Evolutionary conservation across 2,113 vertebrate genomes (phyloP).

Genomic region (Alligator mississippiensis): DNA sequence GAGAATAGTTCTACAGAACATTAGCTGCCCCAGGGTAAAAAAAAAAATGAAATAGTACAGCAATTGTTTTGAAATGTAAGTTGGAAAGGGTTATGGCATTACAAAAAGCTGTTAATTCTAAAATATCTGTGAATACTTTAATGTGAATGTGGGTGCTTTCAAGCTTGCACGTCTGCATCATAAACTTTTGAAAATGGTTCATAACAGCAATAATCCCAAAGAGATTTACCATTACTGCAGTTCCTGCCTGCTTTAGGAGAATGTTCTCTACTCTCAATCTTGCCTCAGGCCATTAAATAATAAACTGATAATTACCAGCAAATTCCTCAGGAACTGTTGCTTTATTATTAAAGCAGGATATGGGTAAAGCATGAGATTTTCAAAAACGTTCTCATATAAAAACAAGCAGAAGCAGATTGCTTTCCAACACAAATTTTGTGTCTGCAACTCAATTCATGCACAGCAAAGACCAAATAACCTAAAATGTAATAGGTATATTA

Average conservation of each 20-base stretch:
- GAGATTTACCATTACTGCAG: conserved; percentile 1
- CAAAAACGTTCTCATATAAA: conserved; percentile 4
- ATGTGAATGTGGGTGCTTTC: conserved; percentile 16
- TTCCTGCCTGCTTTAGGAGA: neutral
- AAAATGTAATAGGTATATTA: conserved; percentile 7
- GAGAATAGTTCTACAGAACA: neutral
- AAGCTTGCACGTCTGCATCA: neutral
- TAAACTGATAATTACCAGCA: conserved; percentile 51
- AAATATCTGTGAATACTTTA: conserved; percentile 10
- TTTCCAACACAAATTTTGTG: neutral
- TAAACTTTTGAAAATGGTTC: conserved; percentile 47
- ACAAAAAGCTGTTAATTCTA: neutral
- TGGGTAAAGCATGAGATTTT: neutral
- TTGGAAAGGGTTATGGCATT: neutral
- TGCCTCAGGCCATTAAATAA: conserved; percentile 31
- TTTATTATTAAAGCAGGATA: conserved; percentile 28
- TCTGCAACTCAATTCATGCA: neutral
- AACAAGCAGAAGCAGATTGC: neutral
- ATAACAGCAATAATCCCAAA: conserved; percentile 28
- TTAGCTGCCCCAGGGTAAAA: neutral
- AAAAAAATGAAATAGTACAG: conserved; percentile 4
- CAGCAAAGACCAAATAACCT: neutral
- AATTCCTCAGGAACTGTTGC: neutral
- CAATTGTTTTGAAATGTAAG: conserved; percentile 4
- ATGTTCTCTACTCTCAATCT: neutral